Base-by-base conservation (phyloP, 2,113 vertebrate genomes). In the Brienomyrus longianalis region DNA sequence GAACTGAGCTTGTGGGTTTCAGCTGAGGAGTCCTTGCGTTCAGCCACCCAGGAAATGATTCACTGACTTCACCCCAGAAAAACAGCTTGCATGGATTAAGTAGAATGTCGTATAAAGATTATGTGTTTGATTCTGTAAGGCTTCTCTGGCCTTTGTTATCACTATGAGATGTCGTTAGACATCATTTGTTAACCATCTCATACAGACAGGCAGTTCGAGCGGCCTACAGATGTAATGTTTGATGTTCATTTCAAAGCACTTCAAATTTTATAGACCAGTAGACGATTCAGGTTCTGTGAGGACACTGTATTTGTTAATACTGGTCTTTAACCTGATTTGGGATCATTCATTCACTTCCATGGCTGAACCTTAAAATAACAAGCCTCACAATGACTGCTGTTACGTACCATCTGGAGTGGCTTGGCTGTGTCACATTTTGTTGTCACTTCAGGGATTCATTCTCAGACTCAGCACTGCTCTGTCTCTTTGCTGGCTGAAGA, bases 161-260 rank as follows among this genome's bases (percentile, higher is more conserved):
- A 35, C 74, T 80, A 43, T 80, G 74, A 43, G 35, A 80, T 15
- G 0, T 80, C 43, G 35, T 19, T 35, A 80, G 74, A 19, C 74
- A 43, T 3, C 15, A 39, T 80, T 80, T 43, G 17, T 17, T 19
- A 5, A 5, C 35, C 35, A 43, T 43, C 6, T 80, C 74, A 80
- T 39, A 35, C 3, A 35, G 70, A 39, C 70, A 43, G 15, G 74
- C 74, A 15, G 17, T 39, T 80, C 0, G 15, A 80, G 74, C 11
- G 17, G 6, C 13, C 17, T 17, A 80, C 35, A 80, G 2, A 80
- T 80, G 74, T 39, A 80, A 80, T 80, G 35, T 43, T 19, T 80
- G 74, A 80, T 80, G 74, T 80, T 80, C 74, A 80, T 80, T 80
- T 80, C 74, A 80, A 43, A 80, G 13, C 74, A 80, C 15, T 43